Percentiles rank a stretch among this genome's conserved stretches.
These are phyloP conservation scores for Agelaius phoeniceus DNA, from an alignment of 2,113 vertebrate species.

Conservation along the genomic window DNA sequence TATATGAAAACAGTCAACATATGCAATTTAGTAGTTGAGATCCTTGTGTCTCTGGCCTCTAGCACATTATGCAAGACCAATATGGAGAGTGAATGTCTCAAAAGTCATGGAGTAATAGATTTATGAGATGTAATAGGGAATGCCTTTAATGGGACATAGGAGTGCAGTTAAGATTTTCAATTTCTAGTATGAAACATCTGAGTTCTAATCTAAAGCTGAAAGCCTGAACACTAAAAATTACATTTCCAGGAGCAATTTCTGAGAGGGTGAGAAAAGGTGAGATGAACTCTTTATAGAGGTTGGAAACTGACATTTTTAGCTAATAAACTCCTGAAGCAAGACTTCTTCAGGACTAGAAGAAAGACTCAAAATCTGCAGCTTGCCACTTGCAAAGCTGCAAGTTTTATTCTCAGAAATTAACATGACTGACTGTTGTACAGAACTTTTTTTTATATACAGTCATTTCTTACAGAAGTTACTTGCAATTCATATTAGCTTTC, in stretches of 20 bases:
- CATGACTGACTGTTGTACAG: neutral
- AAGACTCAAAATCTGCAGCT: neutral
- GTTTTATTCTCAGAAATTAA: neutral
- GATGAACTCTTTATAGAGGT: accelerated
- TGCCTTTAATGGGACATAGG: neutral
- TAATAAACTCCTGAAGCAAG: neutral
- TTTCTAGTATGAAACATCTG: neutral
- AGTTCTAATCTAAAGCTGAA: neutral
- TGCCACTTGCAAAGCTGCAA: neutral
- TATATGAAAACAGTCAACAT: neutral
- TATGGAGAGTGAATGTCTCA: neutral
- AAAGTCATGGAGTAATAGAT: neutral
- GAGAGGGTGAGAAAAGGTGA: neutral
- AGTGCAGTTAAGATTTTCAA: neutral
- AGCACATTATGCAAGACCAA: neutral
- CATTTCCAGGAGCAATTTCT: neutral
- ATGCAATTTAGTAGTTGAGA: neutral
- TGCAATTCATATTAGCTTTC: neutral
- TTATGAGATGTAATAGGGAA: neutral
- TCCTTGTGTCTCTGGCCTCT: neutral
- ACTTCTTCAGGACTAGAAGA: neutral
- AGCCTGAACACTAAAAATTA: neutral
- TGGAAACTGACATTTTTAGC: neutral
- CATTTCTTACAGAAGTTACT: neutral
- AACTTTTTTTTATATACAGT: neutral